Evolutionary conservation across 92 coral and sea anemone species (phyloP).

Genomic region (Epizoanthus ramosus): DNA sequence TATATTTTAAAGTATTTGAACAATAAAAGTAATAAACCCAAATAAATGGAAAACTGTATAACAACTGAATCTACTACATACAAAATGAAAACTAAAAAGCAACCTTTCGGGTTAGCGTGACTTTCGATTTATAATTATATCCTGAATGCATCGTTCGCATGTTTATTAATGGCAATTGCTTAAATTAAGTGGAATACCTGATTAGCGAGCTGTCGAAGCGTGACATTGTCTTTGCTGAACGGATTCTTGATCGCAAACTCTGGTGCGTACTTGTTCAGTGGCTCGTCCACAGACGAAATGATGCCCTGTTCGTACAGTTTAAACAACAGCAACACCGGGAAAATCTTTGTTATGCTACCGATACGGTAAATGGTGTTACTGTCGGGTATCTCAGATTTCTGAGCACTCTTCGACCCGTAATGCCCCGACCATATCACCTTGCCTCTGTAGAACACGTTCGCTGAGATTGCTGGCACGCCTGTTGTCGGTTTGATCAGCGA

Average conservation of each 20-base stretch:
- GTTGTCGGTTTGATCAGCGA: slow-evolving; percentile 42
- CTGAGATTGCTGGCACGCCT: slow-evolving; percentile 75
- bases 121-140: too few relatives aligned
- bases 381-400: slow-evolving; percentile 45
- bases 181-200: slow-evolving; percentile 47
- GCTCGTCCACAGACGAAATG: slow-evolving; percentile 73
- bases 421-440: slow-evolving; percentile 66
- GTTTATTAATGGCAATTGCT: too few relatives aligned
- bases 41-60: too few relatives aligned
- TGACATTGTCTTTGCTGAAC: slow-evolving; percentile 68
- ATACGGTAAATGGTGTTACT: slow-evolving; percentile 68
- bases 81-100: too few relatives aligned
- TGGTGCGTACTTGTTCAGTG: slow-evolving; percentile 77
- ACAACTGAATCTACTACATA: too few relatives aligned
- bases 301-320: slow-evolving; percentile 69
- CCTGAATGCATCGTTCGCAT: too few relatives aligned
- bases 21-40: too few relatives aligned
- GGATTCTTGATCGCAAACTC: slow-evolving; percentile 77
- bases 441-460: slow-evolving; percentile 61
- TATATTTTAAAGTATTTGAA: too few relatives aligned
- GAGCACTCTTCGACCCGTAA: slow-evolving; percentile 57
- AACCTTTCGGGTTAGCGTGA: too few relatives aligned
- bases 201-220: slow-evolving; percentile 80
- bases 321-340: slow-evolving; percentile 68
- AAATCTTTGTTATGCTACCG: slow-evolving; percentile 73